Evolutionary conservation across 1,140 invertebrate species (phyloP).

Genomic region (Ectropis grisescens): DNA sequence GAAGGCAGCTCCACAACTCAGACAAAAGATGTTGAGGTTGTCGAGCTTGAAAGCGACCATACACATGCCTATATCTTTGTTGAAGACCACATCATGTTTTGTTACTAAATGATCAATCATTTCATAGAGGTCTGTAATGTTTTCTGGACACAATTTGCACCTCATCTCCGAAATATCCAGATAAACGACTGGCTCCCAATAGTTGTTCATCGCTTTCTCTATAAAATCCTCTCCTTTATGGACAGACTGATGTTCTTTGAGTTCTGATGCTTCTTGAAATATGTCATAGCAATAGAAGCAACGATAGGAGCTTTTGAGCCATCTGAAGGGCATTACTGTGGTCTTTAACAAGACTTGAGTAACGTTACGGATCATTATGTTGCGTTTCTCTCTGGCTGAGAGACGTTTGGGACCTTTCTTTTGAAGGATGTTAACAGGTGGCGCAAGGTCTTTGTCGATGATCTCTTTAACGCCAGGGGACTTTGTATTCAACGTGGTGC

Average conservation of each 20-base stretch:
- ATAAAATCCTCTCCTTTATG: slow-evolving; percentile 40
- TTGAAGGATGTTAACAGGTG: too few species aligned
- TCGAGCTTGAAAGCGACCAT: slow-evolving; percentile 51
- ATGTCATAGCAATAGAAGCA: slow-evolving; percentile 62
- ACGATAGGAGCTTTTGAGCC: slow-evolving; percentile 50
- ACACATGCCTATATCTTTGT: slow-evolving; percentile 46
- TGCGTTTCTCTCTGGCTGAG: slow-evolving; percentile 33
- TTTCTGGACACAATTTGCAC: slow-evolving; percentile 40
- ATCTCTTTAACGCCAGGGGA: too few species aligned
- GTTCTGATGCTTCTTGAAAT: slow-evolving; percentile 41
- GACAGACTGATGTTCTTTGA: slow-evolving; percentile 35
- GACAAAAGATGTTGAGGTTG: slow-evolving; percentile 35
- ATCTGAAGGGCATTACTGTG: slow-evolving; percentile 52
- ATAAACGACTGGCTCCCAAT: slow-evolving; percentile 51
- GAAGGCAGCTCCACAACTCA: slow-evolving; percentile 40
- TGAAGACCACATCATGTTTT: slow-evolving; percentile 34
- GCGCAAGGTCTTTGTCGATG: too few species aligned
- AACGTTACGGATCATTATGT: slow-evolving; percentile 43
- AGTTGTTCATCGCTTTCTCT: slow-evolving; percentile 44
- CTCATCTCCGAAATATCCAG: slow-evolving; percentile 44
- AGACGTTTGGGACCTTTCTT: slow-evolving; percentile 1
- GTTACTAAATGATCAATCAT: slow-evolving; percentile 45
- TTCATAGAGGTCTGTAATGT: slow-evolving; percentile 34
- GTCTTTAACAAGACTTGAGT: slow-evolving; percentile 42
- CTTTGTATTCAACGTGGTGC: too few species aligned